Percentiles rank a stretch among this genome's conserved stretches.
These are phyloP conservation scores for Drosophila guanche DNA, from an alignment of 1,140 invertebrate species.

Conservation along the genomic window DNA sequence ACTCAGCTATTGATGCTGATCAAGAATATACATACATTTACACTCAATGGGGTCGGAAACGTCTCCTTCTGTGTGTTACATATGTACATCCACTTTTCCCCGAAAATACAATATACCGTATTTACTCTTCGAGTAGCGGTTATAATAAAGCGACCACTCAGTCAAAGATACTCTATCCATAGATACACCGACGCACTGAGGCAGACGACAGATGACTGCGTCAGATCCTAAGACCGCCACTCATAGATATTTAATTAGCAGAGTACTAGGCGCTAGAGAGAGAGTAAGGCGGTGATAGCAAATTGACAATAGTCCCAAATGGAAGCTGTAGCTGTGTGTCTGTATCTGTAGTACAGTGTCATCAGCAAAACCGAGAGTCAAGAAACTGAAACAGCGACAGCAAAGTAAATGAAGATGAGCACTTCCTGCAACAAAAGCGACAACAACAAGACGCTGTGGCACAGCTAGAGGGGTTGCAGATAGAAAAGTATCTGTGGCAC, in stretches of 20 bases:
- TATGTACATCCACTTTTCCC: too few relatives aligned
- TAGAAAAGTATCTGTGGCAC: slow-evolving; percentile 10
- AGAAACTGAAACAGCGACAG: slow-evolving; percentile 54
- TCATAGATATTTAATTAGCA: slow-evolving; percentile 83
- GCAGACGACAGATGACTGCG: slow-evolving; percentile 18
- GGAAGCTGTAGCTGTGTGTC: slow-evolving; percentile 33
- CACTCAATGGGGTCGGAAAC: too few relatives aligned
- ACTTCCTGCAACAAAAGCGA: slow-evolving; percentile 79
- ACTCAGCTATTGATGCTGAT: too few relatives aligned
- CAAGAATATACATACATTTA: too few relatives aligned
- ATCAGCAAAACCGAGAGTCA: slow-evolving; percentile 54
- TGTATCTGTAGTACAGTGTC: slow-evolving; percentile 36
- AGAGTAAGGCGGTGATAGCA: slow-evolving; percentile 32
- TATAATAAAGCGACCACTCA: not conserved
- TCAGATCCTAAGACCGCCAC: slow-evolving; percentile 66
- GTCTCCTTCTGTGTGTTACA: too few relatives aligned
- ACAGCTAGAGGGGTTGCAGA: not conserved
- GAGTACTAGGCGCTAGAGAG: slow-evolving; percentile 32
- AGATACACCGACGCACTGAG: slow-evolving; percentile 12
- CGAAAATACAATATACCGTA: too few relatives aligned
- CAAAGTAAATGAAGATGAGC: slow-evolving; percentile 81
- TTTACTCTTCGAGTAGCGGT: too few relatives aligned
- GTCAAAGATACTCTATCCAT: slow-evolving; percentile 6
- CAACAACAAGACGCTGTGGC: slow-evolving; percentile 28
- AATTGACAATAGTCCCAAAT: slow-evolving; percentile 67